phyloP scores from a whole-genome alignment of 2,797 vertebrate genomes.

The Mycteria americana region DNA sequence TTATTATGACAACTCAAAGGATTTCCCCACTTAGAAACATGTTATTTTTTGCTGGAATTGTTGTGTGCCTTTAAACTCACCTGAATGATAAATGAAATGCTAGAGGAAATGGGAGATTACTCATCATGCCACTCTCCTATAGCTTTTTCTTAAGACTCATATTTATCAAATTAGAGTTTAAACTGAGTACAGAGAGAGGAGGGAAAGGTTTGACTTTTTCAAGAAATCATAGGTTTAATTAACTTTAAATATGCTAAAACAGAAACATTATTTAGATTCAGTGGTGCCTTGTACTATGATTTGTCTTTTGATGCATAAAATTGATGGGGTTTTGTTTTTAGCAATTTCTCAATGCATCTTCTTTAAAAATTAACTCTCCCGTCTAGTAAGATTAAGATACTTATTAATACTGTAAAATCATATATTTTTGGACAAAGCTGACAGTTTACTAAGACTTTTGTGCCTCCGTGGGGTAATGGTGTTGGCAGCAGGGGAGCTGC shows the following conservation, averaged over 20 bases:
- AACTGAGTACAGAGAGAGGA: not conserved
- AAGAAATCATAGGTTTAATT: not conserved
- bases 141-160: not conserved
- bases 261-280: not conserved
- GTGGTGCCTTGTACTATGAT: not conserved
- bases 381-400: not conserved
- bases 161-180: slow-evolving; percentile 19
- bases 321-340: not conserved
- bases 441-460: not conserved
- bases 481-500: not conserved
- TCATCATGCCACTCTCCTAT: not conserved
- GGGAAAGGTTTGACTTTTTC: not conserved
- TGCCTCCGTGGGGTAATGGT: not conserved
- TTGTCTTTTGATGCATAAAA: not conserved
- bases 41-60: not conserved
- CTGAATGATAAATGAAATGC: not conserved
- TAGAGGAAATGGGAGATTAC: not conserved
- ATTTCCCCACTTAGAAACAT: not conserved
- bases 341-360: not conserved
- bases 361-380: not conserved
- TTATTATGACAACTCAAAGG: not conserved
- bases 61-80: slow-evolving; percentile 7
- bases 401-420: not conserved
- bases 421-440: not conserved
- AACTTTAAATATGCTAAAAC: not conserved